Base-by-base conservation (phyloP, 1,140 invertebrate species). In the Macrobrachium rosenbergii region DNA sequence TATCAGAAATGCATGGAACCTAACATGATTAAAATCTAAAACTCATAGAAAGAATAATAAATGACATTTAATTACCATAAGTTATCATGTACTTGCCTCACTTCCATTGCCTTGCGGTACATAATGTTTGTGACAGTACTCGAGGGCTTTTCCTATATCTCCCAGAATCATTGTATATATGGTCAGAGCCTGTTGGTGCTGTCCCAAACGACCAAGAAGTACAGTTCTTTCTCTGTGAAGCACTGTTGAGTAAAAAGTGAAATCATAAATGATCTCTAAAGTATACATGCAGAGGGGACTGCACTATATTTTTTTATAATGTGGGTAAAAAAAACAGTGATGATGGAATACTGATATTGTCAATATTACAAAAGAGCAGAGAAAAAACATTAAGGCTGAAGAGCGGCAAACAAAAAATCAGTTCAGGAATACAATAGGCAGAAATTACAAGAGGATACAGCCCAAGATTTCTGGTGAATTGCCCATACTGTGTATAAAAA, bases 141-240 rank as follows among this genome's bases (percentile, higher is more conserved):
- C 92, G 90, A 96, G 95, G 0, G 98, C 98, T 91, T 95, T 94
- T 0, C 94, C 91, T 23, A 96, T 94, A 92, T 99, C 95, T 72
- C 96, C 95, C 83, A 95, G 95, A 90, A 93, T 95, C 93, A 93
- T 96, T 90, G 98, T 94, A 91, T 99, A 99, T 91, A 99, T 98
- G 0, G 95, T 95, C 67, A 99, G 92, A 5, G 97, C 98, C 91
- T 99, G 96, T 91, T 99, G 96, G 93, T 98, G 96, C 69, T 95
- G 92, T 11, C 96, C 97, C 2, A 99, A 93, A 90, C 96, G 95
- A 6, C 97, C 98, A 21, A 99, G 92, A 83, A 99, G 95, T 52
- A 99, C 94, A 0, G 98, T 98, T 83, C 97, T 93, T 93, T 99
- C 99, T 92, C 99, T 97, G 91, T 97, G 96, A 87, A 99, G 93